phyloP scores from a whole-genome alignment of 1,140 invertebrate genomes.

The Drosophila eugracilis region DNA sequence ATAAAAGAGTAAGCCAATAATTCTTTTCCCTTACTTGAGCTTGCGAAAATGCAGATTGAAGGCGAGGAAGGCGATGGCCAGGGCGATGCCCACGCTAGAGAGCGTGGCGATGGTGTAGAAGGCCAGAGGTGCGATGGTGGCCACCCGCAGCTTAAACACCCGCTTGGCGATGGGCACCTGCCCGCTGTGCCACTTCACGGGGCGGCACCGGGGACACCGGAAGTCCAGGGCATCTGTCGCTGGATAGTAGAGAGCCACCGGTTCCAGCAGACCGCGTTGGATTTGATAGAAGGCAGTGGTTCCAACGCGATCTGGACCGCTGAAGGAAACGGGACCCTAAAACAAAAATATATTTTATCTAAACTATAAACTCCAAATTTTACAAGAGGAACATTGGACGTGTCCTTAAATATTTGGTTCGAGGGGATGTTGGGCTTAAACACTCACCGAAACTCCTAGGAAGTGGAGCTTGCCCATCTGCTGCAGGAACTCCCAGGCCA shows the following conservation, averaged over 20 bases:
- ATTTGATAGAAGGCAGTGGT: conserved; percentile 94
- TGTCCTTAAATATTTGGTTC: too few relatives aligned
- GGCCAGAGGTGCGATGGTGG: conserved; percentile 90
- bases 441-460: conserved; percentile 92
- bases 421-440: too few relatives aligned
- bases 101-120: conserved; percentile 90
- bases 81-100: conserved; percentile 90
- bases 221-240: conserved; percentile 88
- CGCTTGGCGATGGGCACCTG: conserved; percentile 91
- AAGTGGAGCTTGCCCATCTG: conserved; percentile 91
- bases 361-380: too few relatives aligned
- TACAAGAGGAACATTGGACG: too few relatives aligned
- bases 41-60: conserved; percentile 95
- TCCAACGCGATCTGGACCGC: conserved; percentile 93
- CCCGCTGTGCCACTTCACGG: conserved; percentile 90
- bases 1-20: conserved; percentile 2
- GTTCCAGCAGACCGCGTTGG: conserved; percentile 89
- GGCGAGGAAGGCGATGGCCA: conserved; percentile 91
- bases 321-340: conserved; percentile 94
- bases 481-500: conserved; percentile 88
- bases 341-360: too few relatives aligned
- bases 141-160: conserved; percentile 89
- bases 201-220: conserved; percentile 89
- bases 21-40: conserved; percentile 88
- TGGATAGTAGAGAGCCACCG: conserved; percentile 91